Percentiles rank a stretch among this genome's conserved stretches.
These are phyloP conservation scores for Mylabris phalerata DNA, from an alignment of 1,140 invertebrate genomes.

Conservation along the genomic window DNA sequence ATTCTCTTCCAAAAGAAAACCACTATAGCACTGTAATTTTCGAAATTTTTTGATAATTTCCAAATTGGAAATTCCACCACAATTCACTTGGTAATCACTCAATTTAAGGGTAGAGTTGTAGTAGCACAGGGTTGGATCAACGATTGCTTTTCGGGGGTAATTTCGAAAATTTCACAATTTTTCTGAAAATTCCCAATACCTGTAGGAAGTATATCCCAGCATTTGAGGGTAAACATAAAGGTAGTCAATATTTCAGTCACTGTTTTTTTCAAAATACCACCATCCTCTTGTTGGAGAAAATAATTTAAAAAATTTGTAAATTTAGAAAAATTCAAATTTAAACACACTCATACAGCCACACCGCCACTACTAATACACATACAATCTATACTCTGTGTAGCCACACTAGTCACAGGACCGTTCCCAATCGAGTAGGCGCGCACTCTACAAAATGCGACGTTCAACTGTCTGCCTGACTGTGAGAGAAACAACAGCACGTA, in stretches of 20 bases:
- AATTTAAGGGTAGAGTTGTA: no score
- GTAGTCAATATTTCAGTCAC: conserved; percentile 20
- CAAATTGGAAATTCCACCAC: no score
- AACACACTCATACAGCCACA: no score
- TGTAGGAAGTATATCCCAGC: conserved; percentile 44
- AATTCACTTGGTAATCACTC: no score
- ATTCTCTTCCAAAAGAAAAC: not conserved
- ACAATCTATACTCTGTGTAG: not conserved
- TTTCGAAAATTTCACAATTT: no score
- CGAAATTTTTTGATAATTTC: not conserved
- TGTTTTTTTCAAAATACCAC: not conserved
- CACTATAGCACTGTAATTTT: conserved; percentile 8
- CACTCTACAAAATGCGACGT: conserved; percentile 26
- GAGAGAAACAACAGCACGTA: conserved; percentile 33
- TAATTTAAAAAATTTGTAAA: conserved; percentile 7
- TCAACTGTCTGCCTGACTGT: conserved; percentile 29
- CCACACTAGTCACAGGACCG: conserved; percentile 7
- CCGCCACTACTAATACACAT: no score
- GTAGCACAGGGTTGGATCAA: no score
- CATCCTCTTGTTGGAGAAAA: not conserved
- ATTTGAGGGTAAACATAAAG: conserved; percentile 43
- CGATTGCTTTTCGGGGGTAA: no score
- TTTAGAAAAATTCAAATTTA: no score
- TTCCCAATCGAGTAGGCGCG: conserved; percentile 2
- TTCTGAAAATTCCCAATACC: conserved; percentile 27